phyloP scores from a whole-genome alignment of 2,113 vertebrate species.

The Xenus cinereus region DNA sequence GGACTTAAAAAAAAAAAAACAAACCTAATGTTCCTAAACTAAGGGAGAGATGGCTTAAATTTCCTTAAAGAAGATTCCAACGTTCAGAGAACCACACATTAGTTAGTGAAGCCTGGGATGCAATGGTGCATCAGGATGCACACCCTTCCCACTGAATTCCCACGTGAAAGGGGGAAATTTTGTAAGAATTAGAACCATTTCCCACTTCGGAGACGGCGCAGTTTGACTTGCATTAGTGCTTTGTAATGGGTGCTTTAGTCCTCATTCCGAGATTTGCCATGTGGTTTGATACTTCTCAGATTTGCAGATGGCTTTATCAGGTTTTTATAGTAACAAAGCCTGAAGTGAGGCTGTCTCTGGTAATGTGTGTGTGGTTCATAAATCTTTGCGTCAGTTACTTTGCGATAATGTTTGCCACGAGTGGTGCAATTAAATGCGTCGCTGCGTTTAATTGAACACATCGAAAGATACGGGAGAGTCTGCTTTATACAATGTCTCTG shows the following conservation, averaged over 20 bases:
- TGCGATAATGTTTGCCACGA: neutral
- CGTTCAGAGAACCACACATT: neutral
- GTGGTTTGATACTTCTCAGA: neutral
- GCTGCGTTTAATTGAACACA: neutral
- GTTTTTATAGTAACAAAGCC: neutral
- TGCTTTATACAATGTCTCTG: neutral
- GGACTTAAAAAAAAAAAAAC: neutral
- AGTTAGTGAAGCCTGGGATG: neutral
- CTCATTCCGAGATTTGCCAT: neutral
- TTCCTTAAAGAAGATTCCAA: neutral
- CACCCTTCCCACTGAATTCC: neutral
- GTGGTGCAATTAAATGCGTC: neutral
- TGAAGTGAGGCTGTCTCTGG: neutral
- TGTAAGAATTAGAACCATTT: neutral
- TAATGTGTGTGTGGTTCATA: neutral
- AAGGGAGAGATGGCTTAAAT: neutral
- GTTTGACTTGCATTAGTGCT: neutral
- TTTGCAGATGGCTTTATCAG: neutral
- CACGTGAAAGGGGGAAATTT: neutral
- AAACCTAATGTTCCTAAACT: neutral
- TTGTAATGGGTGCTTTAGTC: neutral
- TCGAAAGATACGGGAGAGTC: neutral
- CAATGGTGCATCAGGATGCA: neutral
- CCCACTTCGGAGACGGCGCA: rapidly evolving
- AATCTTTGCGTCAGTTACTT: neutral